Evolutionary conservation across 1,140 invertebrate genomes (phyloP).

Genomic region (Diplogasteroides magnus): DNA sequence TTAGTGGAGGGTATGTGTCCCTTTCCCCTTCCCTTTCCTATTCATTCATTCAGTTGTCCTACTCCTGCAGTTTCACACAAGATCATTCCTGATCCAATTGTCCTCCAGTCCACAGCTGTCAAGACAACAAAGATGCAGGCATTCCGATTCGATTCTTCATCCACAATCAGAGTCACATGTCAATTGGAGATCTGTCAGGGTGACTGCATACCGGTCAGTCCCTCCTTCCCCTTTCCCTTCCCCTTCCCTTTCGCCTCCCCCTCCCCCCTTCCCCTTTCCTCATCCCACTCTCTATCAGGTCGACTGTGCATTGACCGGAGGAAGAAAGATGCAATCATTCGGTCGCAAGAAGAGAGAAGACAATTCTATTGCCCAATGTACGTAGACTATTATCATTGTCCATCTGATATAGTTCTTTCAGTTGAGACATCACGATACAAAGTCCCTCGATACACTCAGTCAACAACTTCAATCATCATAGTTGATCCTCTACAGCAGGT

Average conservation of each 20-base stretch:
- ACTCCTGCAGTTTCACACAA: conserved; percentile 55
- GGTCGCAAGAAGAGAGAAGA: conserved; percentile 52
- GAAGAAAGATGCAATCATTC: conserved; percentile 44
- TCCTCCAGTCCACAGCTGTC: conserved; percentile 41
- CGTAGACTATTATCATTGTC: conserved; percentile 16
- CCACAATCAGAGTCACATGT: conserved; percentile 49
- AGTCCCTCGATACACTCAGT: conserved; percentile 50
- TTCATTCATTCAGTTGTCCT: conserved; percentile 35
- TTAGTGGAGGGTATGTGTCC: conserved; percentile 39
- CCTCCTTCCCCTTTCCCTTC: conserved; percentile 1
- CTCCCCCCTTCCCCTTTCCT: background rate
- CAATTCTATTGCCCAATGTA: conserved; percentile 49
- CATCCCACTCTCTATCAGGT: conserved; percentile 22
- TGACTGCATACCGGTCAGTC: conserved; percentile 45
- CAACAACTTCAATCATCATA: conserved; percentile 50
- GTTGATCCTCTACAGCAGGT: conserved; percentile 52
- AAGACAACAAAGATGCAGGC: conserved; percentile 53
- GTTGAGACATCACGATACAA: conserved; percentile 54
- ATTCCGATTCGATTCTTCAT: conserved; percentile 51
- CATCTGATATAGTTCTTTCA: conserved; percentile 34
- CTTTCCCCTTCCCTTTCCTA: conserved; percentile 3
- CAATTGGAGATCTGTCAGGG: conserved; percentile 53
- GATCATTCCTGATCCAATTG: conserved; percentile 50
- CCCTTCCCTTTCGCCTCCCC: background rate
- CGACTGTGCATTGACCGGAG: conserved; percentile 42